Evolutionary conservation across 2,113 vertebrate genomes (phyloP).

Genomic region (Phodopus roborovskii): DNA sequence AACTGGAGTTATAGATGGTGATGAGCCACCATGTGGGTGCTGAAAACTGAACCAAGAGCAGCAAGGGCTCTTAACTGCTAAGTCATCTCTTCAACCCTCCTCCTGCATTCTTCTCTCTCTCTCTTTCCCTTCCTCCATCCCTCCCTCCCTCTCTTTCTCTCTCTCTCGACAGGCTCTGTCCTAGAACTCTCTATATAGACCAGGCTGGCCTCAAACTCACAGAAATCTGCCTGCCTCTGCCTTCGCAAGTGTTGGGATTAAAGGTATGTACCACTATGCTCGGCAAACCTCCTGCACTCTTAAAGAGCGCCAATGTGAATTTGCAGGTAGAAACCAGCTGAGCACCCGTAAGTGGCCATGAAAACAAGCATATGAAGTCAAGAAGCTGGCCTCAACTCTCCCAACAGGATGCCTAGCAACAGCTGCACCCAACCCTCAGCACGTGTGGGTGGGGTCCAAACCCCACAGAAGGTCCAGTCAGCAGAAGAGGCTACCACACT

Average conservation of each 20-base stretch:
- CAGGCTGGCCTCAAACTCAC: neutral
- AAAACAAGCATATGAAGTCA: neutral
- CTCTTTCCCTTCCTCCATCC: too few species aligned
- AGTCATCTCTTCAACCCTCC: neutral
- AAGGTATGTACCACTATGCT: neutral
- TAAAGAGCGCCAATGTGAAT: neutral
- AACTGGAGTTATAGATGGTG: neutral
- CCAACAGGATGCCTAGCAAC: rapidly evolving
- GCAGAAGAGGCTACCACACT: neutral
- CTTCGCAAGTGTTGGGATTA: neutral
- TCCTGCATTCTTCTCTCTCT: too few species aligned
- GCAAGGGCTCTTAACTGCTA: neutral
- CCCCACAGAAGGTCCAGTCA: neutral
- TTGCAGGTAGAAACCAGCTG: rapidly evolving
- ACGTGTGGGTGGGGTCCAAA: neutral
- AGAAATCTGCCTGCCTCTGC: neutral
- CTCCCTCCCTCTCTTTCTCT: too few species aligned
- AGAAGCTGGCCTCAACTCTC: neutral
- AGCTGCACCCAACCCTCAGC: neutral
- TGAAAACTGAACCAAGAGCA: neutral
- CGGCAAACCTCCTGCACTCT: neutral
- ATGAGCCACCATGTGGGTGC: neutral
- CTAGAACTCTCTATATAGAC: neutral
- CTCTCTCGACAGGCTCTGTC: neutral
- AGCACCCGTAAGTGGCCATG: neutral